Base-by-base conservation (phyloP, 1,140 invertebrate species). In the Goniozus legneri region DNA sequence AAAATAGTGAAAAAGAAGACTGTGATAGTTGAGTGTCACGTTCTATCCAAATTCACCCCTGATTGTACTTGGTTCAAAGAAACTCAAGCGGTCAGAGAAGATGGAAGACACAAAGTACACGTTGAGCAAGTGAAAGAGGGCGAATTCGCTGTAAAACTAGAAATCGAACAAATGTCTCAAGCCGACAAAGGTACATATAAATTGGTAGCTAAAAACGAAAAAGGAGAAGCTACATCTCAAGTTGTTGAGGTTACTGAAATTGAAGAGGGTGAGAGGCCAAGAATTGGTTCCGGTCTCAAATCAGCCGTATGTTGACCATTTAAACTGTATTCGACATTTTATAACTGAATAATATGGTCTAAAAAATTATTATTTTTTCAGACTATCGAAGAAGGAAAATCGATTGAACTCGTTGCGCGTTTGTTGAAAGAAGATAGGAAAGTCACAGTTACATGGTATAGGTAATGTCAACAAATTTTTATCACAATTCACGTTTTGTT, bases 1-100 rank as follows among this genome's bases (percentile, higher is more conserved):
- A 90, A 89, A 65, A 89, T 93, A 59, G 82, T 92, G 38, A 92
- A 92, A 69, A 92, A 89, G 76, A 88, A 86, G 66, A 92, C 88
- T 44, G 87, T 95, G 42, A 84, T 95, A 47, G 89, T 95, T 57
- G 92, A 95, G 76, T 93, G 90, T 71, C 84, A 84, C 65, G 91
- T 95, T 22, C 81, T 88, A 59, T 92, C 90, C 52, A 89, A 91
- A 71, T 90, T 91, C 58, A 84, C 88, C 62, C 92, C 92, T 6
- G 84, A 90, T 50, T 91, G 89, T 60, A 90, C 86, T 13, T 95
- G 92, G 92, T 92, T 85, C 64, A 93, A 92, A 67, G 91, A 95
- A 76, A 77, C 79, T 8, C 82, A 80, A 47, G 86, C 85, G 13
- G 86, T 95, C 10, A 83, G 79, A 62, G 84, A 92, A 67, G 88